Base-by-base conservation (phyloP, 2,888 invertebrate species). In the Synanthedon formicaeformis region DNA sequence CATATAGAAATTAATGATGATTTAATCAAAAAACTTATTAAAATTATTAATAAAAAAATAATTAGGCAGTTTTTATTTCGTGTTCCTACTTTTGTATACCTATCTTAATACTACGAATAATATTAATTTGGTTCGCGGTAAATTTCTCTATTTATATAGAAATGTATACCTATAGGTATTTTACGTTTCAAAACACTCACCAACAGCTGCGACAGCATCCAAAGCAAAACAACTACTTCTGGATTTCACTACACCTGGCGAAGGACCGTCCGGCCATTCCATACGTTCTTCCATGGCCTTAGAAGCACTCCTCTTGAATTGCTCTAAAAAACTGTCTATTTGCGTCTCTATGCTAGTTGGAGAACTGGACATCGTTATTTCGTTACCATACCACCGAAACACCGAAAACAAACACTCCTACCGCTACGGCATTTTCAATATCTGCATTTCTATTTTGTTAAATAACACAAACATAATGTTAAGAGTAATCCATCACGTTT, bases 281-380 rank as follows among this genome's bases (percentile, higher is more conserved):
- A 85, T 84, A 54, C 81, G 72, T 59, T 90, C 90, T 64, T 92
- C 92, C 90, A 93, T 93, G 55, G 92, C 93, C 71, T 91, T 92
- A 54, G 93, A 93, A 64, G 93, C 93, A 86, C 93, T 93, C 61
- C 92, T 90, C 75, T 93, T 93, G 75, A 94, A 93, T 75, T 93
- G 93, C 88, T 93, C 94, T 78, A 94, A 83, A 87, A 94, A 94
- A 86, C 92, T 92, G 90, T 94, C 94, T 87, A 94, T 94, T 88
- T 94, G 93, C 69, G 92, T 93, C 88, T 94, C 94, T 78, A 93
- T 92, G 64, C 91, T 93, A 61, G 91, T 90, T 60, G 92, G 91
- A 65, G 92, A 91, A 75, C 82, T 89, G 63, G 90, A 90, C 90
- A 91, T 91, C 73, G 82, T 84, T 75, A 74, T 79, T 79, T 91